Percentiles rank a stretch among this genome's conserved stretches.
Evolutionary conservation across 2,888 invertebrate species (phyloP).

Genomic region (Drosophila paranaensis): DNA sequence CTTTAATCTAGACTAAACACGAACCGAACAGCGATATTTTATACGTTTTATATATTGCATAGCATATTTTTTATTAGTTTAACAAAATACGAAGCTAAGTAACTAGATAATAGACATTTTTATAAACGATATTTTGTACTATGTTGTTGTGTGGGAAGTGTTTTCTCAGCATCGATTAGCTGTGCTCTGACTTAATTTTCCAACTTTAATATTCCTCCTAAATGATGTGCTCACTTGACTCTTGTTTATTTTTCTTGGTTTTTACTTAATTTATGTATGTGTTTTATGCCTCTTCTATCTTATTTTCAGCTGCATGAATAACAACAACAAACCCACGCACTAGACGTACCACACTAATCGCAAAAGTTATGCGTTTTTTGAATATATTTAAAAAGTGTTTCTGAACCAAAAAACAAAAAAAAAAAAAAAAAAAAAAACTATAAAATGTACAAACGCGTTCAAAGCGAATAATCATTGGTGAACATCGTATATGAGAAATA

Average conservation of each 20-base stretch:
- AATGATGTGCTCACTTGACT: slow-evolving; percentile 3
- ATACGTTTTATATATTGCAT: slow-evolving; percentile 35
- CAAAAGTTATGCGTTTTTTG: slow-evolving; percentile 82
- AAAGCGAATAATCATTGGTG: slow-evolving; percentile 24
- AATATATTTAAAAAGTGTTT: slow-evolving; percentile 84
- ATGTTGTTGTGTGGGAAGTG: slow-evolving; percentile 9
- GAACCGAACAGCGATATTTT: slow-evolving; percentile 44
- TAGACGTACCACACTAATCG: slow-evolving; percentile 82
- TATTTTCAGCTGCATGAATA: slow-evolving; percentile 85
- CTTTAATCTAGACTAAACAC: slow-evolving; percentile 37
- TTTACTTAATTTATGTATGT: slow-evolving; percentile 45
- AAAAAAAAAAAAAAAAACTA: slow-evolving; percentile 1
- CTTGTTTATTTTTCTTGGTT: slow-evolving; percentile 18
- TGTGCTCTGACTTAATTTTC: neutral
- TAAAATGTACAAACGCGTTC: slow-evolving; percentile 41
- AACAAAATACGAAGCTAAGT: slow-evolving; percentile 14
- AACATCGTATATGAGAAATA: slow-evolving; percentile 29
- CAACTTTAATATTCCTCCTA: neutral
- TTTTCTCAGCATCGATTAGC: neutral
- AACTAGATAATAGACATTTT: slow-evolving; percentile 20
- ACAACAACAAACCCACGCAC: slow-evolving; percentile 83
- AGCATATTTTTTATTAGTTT: slow-evolving; percentile 35
- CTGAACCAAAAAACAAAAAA: slow-evolving; percentile 55
- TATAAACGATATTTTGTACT: slow-evolving; percentile 20
- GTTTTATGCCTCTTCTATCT: slow-evolving; percentile 67